Percentiles rank a stretch among this genome's conserved stretches.
phyloP scores from a whole-genome alignment of 2,113 vertebrate species.

The Holacanthus passer region DNA sequence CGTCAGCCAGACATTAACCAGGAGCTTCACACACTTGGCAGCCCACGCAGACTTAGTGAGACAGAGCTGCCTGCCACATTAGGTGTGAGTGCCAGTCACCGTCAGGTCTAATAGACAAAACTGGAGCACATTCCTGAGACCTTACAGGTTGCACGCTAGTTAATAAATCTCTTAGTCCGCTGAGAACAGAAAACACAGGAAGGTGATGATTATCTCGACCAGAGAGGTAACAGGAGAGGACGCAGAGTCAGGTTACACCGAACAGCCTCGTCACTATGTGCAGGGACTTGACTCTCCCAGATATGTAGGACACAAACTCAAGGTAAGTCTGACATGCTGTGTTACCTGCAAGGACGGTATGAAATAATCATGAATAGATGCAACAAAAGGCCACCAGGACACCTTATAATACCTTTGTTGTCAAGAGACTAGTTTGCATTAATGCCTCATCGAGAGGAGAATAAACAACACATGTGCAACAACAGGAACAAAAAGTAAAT shows the following conservation, averaged over 20 bases:
- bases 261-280: conserved; percentile 42
- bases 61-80: conserved; percentile 63
- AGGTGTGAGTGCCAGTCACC: conserved; percentile 68
- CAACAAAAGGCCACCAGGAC: too few relatives aligned
- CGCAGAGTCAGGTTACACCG: conserved; percentile 57
- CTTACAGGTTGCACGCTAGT: conserved; percentile 57
- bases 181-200: conserved; percentile 49
- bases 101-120: conserved; percentile 67
- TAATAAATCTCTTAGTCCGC: conserved; percentile 71
- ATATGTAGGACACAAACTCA: conserved; percentile 23
- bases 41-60: conserved; percentile 50
- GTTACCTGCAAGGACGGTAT: conserved; percentile 18
- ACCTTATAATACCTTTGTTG: too few relatives aligned
- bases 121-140: conserved; percentile 74
- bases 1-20: conserved; percentile 53
- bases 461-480: too few relatives aligned
- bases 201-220: conserved; percentile 71
- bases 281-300: conserved; percentile 23
- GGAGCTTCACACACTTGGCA: conserved; percentile 52
- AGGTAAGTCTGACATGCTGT: conserved; percentile 32
- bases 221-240: conserved; percentile 64
- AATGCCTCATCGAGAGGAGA: too few relatives aligned
- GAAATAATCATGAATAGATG: neutral
- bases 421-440: too few relatives aligned
- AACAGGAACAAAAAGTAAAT: too few relatives aligned